A percentile compares a stretch with the other conserved stretches of the same genome.
These are phyloP conservation scores for Pao palembangensis DNA, from an alignment of 2,113 vertebrate genomes.

Conservation along the genomic window DNA sequence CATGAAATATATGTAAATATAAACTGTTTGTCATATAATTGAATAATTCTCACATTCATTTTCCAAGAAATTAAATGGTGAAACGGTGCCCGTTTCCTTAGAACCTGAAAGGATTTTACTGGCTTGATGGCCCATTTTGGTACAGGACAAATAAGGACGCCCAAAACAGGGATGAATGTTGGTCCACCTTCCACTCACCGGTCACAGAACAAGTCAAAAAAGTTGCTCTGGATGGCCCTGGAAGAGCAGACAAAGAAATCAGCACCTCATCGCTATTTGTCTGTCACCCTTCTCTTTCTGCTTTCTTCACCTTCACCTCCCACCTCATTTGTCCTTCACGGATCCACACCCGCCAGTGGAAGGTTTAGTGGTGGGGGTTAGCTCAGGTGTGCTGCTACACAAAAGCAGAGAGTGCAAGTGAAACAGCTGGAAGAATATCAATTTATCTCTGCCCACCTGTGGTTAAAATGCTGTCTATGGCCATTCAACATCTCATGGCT, in stretches of 20 bases:
- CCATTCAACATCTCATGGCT: conserved; percentile 20
- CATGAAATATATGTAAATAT: neutral
- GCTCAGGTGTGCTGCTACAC: conserved; percentile 62
- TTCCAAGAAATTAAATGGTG: too few species aligned
- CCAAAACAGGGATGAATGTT: too few species aligned
- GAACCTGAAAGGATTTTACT: too few species aligned
- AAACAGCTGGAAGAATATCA: conserved; percentile 52
- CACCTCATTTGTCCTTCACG: conserved; percentile 15
- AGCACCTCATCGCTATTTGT: conserved; percentile 45
- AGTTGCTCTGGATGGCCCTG: too few species aligned
- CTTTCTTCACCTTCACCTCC: conserved; percentile 22
- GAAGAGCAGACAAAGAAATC: conserved; percentile 13
- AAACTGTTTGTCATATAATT: neutral
- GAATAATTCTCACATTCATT: too few species aligned
- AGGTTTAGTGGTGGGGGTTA: conserved; percentile 26
- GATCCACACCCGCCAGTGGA: conserved; percentile 15
- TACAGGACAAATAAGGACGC: too few species aligned
- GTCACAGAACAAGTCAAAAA: too few species aligned
- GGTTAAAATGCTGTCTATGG: conserved; percentile 41
- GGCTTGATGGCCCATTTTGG: too few species aligned
- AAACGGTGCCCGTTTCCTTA: too few species aligned
- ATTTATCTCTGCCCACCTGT: conserved; percentile 48
- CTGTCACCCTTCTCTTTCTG: conserved; percentile 32
- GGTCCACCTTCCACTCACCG: too few species aligned
- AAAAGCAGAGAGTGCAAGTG: conserved; percentile 42